Percentiles rank a stretch among this genome's conserved stretches.
phyloP scores from a whole-genome alignment of 2,113 vertebrate species.

The Seriola rivoliana region DNA sequence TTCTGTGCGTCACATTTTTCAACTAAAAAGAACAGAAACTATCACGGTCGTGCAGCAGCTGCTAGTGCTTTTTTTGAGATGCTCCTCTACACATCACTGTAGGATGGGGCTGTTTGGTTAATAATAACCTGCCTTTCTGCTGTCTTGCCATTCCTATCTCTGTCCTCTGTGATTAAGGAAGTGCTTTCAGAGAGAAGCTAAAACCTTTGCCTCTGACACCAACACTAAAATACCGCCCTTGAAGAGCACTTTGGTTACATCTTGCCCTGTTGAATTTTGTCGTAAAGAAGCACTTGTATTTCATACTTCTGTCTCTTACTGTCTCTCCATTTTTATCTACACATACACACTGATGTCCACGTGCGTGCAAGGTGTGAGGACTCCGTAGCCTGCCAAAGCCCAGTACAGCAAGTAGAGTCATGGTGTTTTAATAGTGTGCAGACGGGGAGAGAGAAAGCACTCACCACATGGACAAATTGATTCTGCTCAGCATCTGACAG shows the following conservation, averaged over 20 bases:
- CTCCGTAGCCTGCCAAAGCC: constrained; percentile 52
- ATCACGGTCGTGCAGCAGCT: no score
- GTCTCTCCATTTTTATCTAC: not conserved
- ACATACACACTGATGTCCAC: not conserved
- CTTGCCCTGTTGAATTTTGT: not conserved
- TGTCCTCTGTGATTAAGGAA: not conserved
- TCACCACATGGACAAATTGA: constrained; percentile 95
- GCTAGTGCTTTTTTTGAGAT: not conserved
- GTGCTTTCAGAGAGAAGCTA: not conserved
- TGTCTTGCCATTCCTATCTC: not conserved
- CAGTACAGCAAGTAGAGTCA: constrained; percentile 53
- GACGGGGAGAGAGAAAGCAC: constrained; percentile 67
- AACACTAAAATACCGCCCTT: no score
- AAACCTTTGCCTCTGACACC: not conserved
- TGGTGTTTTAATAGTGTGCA: constrained; percentile 64
- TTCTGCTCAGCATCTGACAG: constrained; percentile 86
- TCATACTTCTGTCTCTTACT: not conserved
- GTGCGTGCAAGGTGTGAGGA: not conserved
- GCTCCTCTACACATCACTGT: not conserved
- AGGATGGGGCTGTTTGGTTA: not conserved
- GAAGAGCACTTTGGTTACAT: not conserved
- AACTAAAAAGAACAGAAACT: not conserved
- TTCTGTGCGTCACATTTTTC: not conserved
- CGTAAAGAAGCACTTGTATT: not conserved
- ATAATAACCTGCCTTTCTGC: not conserved